These are phyloP conservation scores for Holothuria leucospilota DNA, from an alignment of 53 echinoderm and acorn worm species.

Conservation along the genomic window DNA sequence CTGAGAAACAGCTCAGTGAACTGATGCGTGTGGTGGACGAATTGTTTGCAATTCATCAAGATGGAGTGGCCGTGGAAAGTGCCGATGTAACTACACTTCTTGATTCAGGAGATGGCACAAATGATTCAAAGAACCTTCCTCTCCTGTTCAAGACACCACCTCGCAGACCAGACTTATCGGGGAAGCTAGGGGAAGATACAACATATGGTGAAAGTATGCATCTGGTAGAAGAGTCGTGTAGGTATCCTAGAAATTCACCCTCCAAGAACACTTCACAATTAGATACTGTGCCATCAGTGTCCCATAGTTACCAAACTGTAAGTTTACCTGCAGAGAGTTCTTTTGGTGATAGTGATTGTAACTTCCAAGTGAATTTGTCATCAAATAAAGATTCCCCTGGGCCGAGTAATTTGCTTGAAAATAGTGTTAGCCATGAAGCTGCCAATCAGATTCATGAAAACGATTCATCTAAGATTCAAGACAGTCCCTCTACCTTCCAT, in stretches of 20 bases:
- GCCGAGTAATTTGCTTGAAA: not conserved
- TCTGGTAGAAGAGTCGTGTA: too few relatives aligned
- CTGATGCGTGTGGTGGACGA: constrained; percentile 9
- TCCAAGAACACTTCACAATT: too few relatives aligned
- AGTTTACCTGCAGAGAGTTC: constrained; percentile 24
- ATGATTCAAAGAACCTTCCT: not conserved
- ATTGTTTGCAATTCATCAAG: constrained; percentile 4
- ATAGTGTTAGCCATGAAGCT: not conserved
- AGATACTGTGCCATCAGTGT: too few relatives aligned
- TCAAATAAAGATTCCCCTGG: not conserved
- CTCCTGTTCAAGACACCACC: not conserved
- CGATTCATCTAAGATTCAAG: not conserved
- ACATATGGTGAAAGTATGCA: not conserved
- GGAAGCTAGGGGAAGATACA: not conserved
- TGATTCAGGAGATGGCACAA: not conserved
- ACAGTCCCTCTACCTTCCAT: not conserved
- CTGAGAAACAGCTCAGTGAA: constrained; percentile 3
- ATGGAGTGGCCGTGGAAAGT: not conserved
- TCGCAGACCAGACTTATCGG: not conserved
- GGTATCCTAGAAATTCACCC: too few relatives aligned
- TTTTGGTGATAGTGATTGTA: constrained; percentile 21
- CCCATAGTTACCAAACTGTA: not conserved
- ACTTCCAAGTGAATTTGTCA: constrained; percentile 4
- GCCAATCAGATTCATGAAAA: not conserved
- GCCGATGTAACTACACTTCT: not conserved